Base-by-base conservation (phyloP, 2,797 vertebrate species). In the Epinephelus awoara region DNA sequence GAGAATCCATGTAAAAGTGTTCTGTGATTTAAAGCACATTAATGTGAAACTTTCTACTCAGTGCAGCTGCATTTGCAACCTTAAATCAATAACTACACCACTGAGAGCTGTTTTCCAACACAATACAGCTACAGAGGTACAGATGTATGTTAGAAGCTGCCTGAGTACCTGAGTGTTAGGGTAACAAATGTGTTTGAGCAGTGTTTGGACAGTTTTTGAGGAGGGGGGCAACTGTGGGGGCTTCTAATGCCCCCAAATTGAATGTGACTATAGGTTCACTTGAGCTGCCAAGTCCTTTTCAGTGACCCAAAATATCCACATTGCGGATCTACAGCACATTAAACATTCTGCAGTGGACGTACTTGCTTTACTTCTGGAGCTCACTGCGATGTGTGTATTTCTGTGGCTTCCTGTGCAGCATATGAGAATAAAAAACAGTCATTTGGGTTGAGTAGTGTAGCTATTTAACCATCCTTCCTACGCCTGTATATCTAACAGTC, bases 401-500 rank as follows among this genome's bases (percentile, higher is more conserved):
- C 17, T 65, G 19, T 40, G 67, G 47, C 76, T 68, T 46, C 73
- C 34, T 68, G 19, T 72, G 25, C 23, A 52, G 44, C 29, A 67
- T 49, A n/a, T 57, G 56, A 38, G 14, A 25, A 29, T 77, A 58
- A 42, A 27, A 49, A 56, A 10, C 46, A 67, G 17, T 55, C 29
- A 38, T 68, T 25, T 80, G 56, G n/a, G 38, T 56, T 76, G 40
- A 62, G 55, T n/a, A 9, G 21, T 59, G 21, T 25, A 42, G 47
- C 56, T 70, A 78, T 82, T 73, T 47, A 70, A 56, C 21, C 51
- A 66, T 81, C 54, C 21, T 49, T 68, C 73, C 56, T 38, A 11
- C 69, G 58, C 13, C 66, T 76, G 54, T 78, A 49, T 59, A 75
- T 74, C 29, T 75, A 65, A 79, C 52, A 29, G 34, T 75, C 59